Base-by-base conservation (phyloP, 2,888 invertebrate species). In the Nasonovia ribisnigri region DNA sequence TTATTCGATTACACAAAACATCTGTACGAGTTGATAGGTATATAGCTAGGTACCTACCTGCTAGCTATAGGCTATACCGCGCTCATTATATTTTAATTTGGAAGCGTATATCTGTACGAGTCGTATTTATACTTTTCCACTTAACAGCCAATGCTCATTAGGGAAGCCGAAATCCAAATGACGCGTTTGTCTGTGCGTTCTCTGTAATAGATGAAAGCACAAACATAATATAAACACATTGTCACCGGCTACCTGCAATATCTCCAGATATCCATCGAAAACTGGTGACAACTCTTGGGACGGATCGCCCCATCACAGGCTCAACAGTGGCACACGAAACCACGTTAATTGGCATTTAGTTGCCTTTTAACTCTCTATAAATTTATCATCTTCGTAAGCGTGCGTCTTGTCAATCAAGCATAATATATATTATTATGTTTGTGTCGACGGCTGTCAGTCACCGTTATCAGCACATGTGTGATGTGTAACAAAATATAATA, bases 41-140 rank as follows among this genome's bases (percentile, higher is more conserved):
- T 36, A 60, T 6, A 43, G 43, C 1, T 36, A 4, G 10, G 88
- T 51, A 88, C 24, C 43, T 51, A 88, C 24, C 43, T 26, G 84
- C 26, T 26, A 13, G 46, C 24, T 67, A 20, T n/a, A 46, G 43
- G 36, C 20, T 77, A 48, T 20, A 26, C 36, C 1, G 29, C n/a
- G 51, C 46, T 86, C 91, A 36, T 86, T 91, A 91, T 91, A 91
- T 91, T 91, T 91, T 91, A 86, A 86, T 54, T 60, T 29, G 86
- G 46, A 57, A 84, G 10, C 84, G 84, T 42, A 36, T 84, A 36
- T 84, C 46, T 13, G 42, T 42, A 51, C n/a, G 43, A 8, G 11
- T 51, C 10, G 26, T n/a, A 57, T 43, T 29, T 46, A 86, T 48
- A 92, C 46, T 92, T 92, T 92, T 92, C 87, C 60, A 60, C 46